A percentile compares a stretch with the other conserved stretches of the same genome.
Conservation (phyloP, 2,797 vertebrate species). For the Phalanger gymnotis region DNA sequence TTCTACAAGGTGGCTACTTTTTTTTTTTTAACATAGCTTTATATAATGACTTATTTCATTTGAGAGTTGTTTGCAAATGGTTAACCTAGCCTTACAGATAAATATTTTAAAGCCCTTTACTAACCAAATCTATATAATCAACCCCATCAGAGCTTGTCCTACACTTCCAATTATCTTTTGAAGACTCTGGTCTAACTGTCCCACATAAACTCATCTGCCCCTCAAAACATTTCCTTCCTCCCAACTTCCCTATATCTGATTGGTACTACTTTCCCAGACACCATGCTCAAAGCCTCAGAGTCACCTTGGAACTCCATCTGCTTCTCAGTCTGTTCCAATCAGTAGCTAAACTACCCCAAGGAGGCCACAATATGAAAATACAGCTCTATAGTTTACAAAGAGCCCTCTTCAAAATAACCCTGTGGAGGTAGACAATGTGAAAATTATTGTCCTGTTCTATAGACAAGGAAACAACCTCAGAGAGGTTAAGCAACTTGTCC, state of each 20-base stretch:
- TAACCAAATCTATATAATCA: background rate
- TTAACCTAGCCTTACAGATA: background rate
- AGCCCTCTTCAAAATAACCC: background rate
- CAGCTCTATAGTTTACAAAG: background rate
- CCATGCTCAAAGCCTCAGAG: background rate
- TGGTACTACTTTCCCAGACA: background rate
- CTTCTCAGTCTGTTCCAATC: background rate
- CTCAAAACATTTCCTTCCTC: background rate
- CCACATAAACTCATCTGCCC: background rate
- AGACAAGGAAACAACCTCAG: background rate
- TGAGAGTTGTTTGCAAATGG: background rate
- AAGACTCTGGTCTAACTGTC: background rate
- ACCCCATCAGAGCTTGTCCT: background rate
- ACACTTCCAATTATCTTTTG: background rate
- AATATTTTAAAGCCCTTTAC: background rate
- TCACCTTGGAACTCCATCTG: background rate
- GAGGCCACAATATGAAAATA: background rate
- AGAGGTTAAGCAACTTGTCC: background rate
- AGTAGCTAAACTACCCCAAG: background rate
- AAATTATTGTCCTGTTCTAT: background rate
- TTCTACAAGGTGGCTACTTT: background rate
- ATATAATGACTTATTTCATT: background rate
- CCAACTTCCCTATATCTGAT: background rate
- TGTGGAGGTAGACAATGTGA: background rate
- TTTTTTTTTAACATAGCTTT: background rate